Conservation (phyloP, 2,797 vertebrate genomes). For the Momotus momota region DNA sequence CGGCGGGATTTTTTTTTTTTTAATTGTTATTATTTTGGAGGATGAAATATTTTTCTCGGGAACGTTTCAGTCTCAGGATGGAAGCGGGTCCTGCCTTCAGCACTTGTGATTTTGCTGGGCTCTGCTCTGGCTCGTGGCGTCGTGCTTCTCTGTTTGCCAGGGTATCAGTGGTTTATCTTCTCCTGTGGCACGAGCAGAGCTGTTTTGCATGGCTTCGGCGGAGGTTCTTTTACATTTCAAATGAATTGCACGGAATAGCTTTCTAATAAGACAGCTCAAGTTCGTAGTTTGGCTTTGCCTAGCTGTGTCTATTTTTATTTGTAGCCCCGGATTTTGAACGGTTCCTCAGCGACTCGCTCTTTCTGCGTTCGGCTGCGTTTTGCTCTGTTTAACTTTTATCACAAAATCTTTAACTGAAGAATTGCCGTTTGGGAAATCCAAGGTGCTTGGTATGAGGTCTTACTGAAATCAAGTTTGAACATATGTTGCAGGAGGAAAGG, state of each 20-base stretch:
- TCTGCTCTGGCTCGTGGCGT: constrained; percentile 8
- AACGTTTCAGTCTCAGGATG: constrained; percentile 48
- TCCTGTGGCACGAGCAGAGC: not conserved
- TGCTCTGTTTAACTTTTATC: constrained; percentile 45
- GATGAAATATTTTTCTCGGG: constrained; percentile 61
- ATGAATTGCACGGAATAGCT: not conserved
- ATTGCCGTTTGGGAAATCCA: constrained; percentile 16
- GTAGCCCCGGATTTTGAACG: constrained; percentile 1
- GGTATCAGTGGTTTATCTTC: not conserved
- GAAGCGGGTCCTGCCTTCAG: constrained; percentile 42
- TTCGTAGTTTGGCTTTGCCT: not conserved
- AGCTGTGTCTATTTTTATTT: not conserved
- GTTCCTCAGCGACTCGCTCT: not conserved
- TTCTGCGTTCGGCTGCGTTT: not conserved
- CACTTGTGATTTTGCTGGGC: not conserved
- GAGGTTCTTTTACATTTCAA: not conserved
- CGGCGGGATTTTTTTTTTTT: not conserved
- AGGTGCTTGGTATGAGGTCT: not conserved
- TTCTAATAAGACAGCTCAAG: not conserved
- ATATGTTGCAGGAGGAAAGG: not conserved
- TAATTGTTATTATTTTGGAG: constrained; percentile 48
- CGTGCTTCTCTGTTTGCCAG: constrained; percentile 7
- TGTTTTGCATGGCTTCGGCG: not conserved
- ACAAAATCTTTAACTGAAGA: constrained; percentile 21
- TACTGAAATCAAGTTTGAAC: not conserved